Evolutionary conservation across 2,113 vertebrate genomes (phyloP).

Genomic region (Callithrix jacchus): DNA sequence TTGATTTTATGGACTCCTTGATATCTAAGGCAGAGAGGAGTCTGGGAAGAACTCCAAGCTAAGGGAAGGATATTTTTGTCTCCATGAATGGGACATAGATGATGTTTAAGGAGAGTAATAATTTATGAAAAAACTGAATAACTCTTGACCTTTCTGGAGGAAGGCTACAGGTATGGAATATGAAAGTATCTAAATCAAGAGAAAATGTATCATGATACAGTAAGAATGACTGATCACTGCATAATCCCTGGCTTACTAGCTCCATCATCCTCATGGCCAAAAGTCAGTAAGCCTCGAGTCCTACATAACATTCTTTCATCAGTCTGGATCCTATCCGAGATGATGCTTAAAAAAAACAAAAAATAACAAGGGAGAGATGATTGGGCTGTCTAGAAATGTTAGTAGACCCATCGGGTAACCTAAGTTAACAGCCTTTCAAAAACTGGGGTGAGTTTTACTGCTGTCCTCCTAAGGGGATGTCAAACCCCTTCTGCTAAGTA

Average conservation of each 20-base stretch:
- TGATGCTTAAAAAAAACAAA: background rate
- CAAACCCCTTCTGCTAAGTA: background rate
- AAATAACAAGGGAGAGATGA: background rate
- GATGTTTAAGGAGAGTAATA: background rate
- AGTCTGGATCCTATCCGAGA: background rate
- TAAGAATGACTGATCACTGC: background rate
- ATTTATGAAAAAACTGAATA: background rate
- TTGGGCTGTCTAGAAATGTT: background rate
- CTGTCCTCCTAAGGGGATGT: background rate
- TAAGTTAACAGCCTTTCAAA: background rate
- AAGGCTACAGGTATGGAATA: background rate
- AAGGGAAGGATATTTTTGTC: background rate
- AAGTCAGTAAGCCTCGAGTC: background rate
- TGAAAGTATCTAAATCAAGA: background rate
- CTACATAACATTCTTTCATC: background rate
- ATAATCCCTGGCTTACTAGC: background rate
- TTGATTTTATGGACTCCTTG: background rate
- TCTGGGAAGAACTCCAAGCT: background rate
- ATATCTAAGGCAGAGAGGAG: background rate
- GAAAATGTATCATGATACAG: background rate
- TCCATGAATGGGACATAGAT: background rate
- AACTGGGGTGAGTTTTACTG: background rate
- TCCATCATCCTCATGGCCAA: background rate
- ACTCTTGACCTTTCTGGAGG: background rate
- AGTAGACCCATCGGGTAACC: background rate